Conservation (phyloP, 2,888 invertebrate genomes). For the Hemithea aestivaria region DNA sequence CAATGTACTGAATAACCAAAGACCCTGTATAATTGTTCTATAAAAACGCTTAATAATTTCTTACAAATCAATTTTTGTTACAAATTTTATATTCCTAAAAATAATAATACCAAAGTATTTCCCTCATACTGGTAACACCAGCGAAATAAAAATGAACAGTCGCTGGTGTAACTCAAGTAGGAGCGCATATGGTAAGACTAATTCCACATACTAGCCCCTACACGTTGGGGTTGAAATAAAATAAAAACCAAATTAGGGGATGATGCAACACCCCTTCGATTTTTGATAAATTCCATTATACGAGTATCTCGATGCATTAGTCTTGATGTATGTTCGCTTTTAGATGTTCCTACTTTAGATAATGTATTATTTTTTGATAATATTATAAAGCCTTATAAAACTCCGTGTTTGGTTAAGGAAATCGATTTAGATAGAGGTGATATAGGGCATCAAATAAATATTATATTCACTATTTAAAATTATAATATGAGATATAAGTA, state of each 20-base stretch:
- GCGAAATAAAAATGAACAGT: constrained; percentile 59
- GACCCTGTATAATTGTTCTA: too few species aligned
- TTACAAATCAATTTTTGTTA: too few species aligned
- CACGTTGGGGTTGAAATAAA: constrained; percentile 65
- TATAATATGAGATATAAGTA: too few species aligned
- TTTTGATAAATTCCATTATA: constrained; percentile 77
- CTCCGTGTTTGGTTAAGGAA: too few species aligned
- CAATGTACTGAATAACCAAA: too few species aligned
- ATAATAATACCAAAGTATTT: constrained; percentile 5
- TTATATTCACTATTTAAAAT: too few species aligned
- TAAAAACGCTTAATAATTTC: too few species aligned
- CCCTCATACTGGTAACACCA: constrained; percentile 27
- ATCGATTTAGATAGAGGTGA: too few species aligned
- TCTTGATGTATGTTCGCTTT: constrained; percentile 38
- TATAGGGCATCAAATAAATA: too few species aligned
- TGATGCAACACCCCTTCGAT: constrained; percentile 78
- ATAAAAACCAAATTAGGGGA: constrained; percentile 77
- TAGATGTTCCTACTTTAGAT: constrained; percentile 34
- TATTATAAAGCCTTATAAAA: too few species aligned
- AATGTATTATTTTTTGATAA: constrained; percentile 16
- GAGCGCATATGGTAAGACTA: constrained; percentile 77
- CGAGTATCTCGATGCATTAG: constrained; percentile 57
- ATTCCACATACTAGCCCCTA: constrained; percentile 57
- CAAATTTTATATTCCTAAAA: too few species aligned
- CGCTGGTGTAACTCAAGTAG: constrained; percentile 70